These are phyloP conservation scores for Dasyurus viverrinus DNA, from an alignment of 2,113 vertebrate species.

Conservation along the genomic window DNA sequence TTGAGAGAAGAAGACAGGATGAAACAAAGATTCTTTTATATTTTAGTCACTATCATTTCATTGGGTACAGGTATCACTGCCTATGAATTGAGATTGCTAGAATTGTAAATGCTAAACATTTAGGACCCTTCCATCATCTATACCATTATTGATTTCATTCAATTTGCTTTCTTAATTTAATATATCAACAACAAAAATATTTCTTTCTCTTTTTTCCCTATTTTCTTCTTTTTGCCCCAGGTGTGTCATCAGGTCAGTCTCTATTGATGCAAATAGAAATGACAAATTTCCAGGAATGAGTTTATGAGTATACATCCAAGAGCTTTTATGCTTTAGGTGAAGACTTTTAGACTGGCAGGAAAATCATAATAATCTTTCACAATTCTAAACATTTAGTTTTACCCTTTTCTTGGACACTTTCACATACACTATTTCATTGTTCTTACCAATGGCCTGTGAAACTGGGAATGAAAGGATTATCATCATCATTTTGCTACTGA, in stretches of 20 bases:
- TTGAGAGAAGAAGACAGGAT: background rate
- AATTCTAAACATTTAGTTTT: background rate
- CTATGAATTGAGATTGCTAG: slow-evolving; percentile 25
- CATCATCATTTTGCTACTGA: background rate
- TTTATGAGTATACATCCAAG: slow-evolving; percentile 50
- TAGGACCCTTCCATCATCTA: background rate
- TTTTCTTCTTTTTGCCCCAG: background rate
- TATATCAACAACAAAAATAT: background rate
- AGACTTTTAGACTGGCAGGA: background rate
- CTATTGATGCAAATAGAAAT: slow-evolving; percentile 59
- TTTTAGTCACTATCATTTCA: background rate
- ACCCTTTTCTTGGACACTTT: background rate
- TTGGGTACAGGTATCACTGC: slow-evolving; percentile 5
- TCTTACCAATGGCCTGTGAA: background rate
- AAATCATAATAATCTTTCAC: background rate
- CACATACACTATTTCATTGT: background rate
- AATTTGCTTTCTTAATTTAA: background rate
- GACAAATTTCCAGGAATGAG: slow-evolving; percentile 65
- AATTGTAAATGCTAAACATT: slow-evolving; percentile 45
- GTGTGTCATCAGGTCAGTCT: slow-evolving; percentile 53
- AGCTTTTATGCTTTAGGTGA: background rate
- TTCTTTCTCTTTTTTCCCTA: background rate
- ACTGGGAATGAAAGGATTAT: background rate
- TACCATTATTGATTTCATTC: background rate
- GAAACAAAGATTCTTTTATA: background rate